These are phyloP conservation scores for Pagetopsis macropterus DNA, from an alignment of 2,797 vertebrate species.

Conservation along the genomic window DNA sequence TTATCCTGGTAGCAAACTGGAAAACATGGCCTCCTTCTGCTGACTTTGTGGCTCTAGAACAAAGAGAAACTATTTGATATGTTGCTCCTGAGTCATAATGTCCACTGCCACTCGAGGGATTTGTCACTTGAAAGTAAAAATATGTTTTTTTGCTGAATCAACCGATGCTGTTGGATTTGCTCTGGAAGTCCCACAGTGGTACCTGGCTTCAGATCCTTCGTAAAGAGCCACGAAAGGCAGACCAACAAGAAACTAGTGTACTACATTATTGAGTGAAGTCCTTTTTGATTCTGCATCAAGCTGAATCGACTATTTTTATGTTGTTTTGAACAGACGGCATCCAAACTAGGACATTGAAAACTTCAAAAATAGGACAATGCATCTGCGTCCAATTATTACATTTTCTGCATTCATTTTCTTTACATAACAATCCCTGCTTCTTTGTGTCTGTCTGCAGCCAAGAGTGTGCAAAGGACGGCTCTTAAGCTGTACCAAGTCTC, in stretches of 20 bases:
- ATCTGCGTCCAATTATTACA: background rate
- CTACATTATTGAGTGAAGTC: slow-evolving; percentile 7
- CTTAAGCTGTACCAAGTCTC: background rate
- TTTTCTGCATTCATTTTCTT: background rate
- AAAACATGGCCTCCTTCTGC: too few relatives aligned
- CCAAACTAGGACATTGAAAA: background rate
- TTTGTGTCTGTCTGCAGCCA: background rate
- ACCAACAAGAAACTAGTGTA: background rate
- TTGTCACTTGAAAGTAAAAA: too few relatives aligned
- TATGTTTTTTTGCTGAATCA: too few relatives aligned
- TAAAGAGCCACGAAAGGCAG: background rate
- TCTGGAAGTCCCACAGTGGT: background rate
- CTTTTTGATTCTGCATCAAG: background rate
- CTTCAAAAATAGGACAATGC: background rate
- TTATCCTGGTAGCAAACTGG: too few relatives aligned
- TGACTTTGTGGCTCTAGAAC: too few relatives aligned
- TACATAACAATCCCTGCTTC: background rate
- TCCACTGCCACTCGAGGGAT: too few relatives aligned
- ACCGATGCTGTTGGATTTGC: too few relatives aligned
- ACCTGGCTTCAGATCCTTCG: background rate
- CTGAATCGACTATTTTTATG: too few relatives aligned
- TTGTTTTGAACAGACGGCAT: background rate
- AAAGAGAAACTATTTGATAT: too few relatives aligned
- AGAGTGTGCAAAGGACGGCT: background rate
- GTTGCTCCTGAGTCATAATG: too few relatives aligned